Evolutionary conservation across 2,113 vertebrate species (phyloP).

Genomic region (Gallinago media): DNA sequence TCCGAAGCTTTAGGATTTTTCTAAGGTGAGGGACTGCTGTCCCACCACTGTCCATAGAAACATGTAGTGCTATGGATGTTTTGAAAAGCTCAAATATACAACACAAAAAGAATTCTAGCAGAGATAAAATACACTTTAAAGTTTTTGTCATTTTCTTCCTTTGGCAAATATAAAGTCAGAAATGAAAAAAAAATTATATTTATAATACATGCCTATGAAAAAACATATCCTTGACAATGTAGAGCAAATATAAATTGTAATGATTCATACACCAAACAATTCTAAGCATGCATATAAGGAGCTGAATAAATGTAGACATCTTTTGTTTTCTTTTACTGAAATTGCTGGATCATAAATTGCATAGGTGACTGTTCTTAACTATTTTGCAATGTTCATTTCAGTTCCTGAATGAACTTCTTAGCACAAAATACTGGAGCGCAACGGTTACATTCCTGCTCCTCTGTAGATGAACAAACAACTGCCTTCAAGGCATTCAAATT

Average conservation of each 20-base stretch:
- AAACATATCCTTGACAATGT: background rate
- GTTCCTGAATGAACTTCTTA: background rate
- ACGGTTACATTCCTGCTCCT: accelerated
- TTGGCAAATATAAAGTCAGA: background rate
- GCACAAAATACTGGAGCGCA: background rate
- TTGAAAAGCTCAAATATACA: background rate
- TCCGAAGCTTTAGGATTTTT: background rate
- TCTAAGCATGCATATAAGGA: background rate
- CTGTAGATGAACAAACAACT: background rate
- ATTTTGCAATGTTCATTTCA: background rate
- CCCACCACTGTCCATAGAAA: background rate
- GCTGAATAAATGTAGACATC: background rate
- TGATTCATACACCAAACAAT: background rate
- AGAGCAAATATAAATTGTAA: background rate
- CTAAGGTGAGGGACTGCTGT: background rate
- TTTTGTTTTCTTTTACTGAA: background rate
- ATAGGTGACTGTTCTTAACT: background rate
- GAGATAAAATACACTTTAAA: background rate
- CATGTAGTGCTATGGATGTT: background rate
- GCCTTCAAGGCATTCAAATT: background rate
- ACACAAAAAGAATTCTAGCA: background rate
- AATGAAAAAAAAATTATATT: background rate
- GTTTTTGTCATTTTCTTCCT: background rate
- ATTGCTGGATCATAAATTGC: background rate
- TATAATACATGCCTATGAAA: background rate